Base-by-base conservation (phyloP, 2,113 vertebrate genomes). In the Halichoerus grypus region DNA sequence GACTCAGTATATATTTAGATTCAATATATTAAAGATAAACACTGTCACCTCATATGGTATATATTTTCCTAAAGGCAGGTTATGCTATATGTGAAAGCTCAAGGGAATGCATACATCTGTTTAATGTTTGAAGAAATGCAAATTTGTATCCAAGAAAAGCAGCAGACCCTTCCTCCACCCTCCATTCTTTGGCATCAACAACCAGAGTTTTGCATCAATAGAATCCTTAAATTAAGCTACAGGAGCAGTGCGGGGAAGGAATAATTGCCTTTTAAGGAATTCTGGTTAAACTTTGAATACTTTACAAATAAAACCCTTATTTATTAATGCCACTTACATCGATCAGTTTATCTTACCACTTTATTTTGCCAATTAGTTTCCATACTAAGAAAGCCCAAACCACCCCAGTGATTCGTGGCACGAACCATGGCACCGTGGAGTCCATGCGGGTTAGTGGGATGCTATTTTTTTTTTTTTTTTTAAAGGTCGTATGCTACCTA, bases 91-190 rank as follows among this genome's bases (percentile, higher is more conserved):
- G 84, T 22, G 93, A 88, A 93, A 77, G 71, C 97, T 94, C 94
- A 74, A 92, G 90, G 97, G 96, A 96, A 94, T 53, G 91, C 91
- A 98, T 92, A 97, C 97, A 98, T 97, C 97, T 98, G 97, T 95
- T 98, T 97, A 94, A 85, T 51, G 97, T 98, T 91, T 84, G 82
- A 77, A 96, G 95, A 97, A 96, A 98, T 97, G 97, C 96, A 97
- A 98, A 98, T 97, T 1, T 86, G 95, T 80, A 97, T 96, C 97
- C 97, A 96, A 97, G 97, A 97, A 97, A 97, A 97, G 97, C 97
- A 84, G 72, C n/a, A 88, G 88, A 94, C 97, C 89, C 96, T 93
- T 87, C 95, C 74, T 91, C 96, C 97, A 96, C 93, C 71, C 97
- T 93, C 93, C 61, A 61, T 67, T 89, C 97, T 86, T 18, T 95